Base-by-base conservation (phyloP, 2,888 invertebrate species). In the Lysandra bellargus region DNA sequence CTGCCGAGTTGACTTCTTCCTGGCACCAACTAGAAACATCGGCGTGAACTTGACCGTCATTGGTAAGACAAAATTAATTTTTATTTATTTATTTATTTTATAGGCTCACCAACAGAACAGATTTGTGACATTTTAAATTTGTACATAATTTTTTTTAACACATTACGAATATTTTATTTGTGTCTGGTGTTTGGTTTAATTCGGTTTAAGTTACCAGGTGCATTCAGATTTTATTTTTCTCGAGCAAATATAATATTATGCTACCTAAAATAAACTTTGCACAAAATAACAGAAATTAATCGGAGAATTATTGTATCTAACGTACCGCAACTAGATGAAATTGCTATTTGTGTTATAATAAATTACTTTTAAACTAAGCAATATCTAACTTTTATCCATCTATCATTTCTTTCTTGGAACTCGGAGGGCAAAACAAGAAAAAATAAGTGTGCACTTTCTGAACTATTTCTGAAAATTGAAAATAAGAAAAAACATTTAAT, bases 1-100 rank as follows among this genome's bases (percentile, higher is more conserved):
- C 84, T 96, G 96, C 85, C 87, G 96, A 57, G 95, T 96, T 14
- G 96, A 96, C 88, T 96, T 95, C 89, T 87, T 92, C 40, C 89
- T 93, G 23, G 93, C 95, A 0, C 95, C 95, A 1, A 96, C 96
- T 2, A 93, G 95, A 83, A 95, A 96, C 84, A 89, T 94, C 69
- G 94, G 95, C 57, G 92, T 96, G 84, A 95, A 95, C 83, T 87
- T 96, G 69, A 95, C 94, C 83, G 92, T 96, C 81, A 83, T 85
- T 49, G 84, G 85, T 85, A 80, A 81, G 83, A 64, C 3, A 2
- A 30, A 64, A 23, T 61, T 30, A 60, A 6, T 4, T 60, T 17
- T 60, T 60, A 1, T 23, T 23, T 23, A 23, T 23, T 23, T 23
- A 23, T 23, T 23, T 23, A 23, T 0, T 23, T 23, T 23, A 23